Percentiles rank a stretch among this genome's conserved stretches.
phyloP scores from a whole-genome alignment of 2,888 invertebrate genomes.

The Leucophenga maculata region DNA sequence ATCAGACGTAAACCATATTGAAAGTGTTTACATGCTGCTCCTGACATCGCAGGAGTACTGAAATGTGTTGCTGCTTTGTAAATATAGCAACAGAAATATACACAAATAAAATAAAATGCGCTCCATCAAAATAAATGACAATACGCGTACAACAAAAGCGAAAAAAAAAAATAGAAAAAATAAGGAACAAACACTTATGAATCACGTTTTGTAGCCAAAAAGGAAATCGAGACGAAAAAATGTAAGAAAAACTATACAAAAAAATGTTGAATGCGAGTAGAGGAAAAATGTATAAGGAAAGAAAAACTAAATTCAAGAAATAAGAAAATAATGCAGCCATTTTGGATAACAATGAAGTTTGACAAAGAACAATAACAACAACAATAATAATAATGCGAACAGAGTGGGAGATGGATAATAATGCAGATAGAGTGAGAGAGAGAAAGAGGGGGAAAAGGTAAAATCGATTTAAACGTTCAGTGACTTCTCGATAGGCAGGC shows the following conservation, averaged over 20 bases:
- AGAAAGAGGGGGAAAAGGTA: slow-evolving; percentile 45
- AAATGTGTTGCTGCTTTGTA: not conserved
- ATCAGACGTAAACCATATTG: slow-evolving; percentile 62
- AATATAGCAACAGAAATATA: not conserved
- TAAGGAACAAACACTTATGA: slow-evolving; percentile 45
- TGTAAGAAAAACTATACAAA: slow-evolving; percentile 33
- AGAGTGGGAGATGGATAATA: not conserved
- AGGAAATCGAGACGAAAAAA: slow-evolving; percentile 22
- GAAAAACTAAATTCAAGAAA: slow-evolving; percentile 37
- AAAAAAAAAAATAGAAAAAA: slow-evolving; percentile 33
- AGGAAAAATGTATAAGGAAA: slow-evolving; percentile 35
- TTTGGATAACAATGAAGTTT: slow-evolving; percentile 59
- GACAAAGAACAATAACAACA: slow-evolving; percentile 48
- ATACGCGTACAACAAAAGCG: slow-evolving; percentile 37
- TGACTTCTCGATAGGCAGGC: slow-evolving; percentile 40
- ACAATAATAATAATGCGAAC: slow-evolving; percentile 32
- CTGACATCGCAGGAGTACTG: not conserved
- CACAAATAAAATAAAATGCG: slow-evolving; percentile 59
- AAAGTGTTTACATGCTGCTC: slow-evolving; percentile 44
- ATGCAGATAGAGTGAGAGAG: not conserved
- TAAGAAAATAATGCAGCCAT: slow-evolving; percentile 59
- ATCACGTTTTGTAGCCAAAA: slow-evolving; percentile 53
- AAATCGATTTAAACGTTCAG: slow-evolving; percentile 62
- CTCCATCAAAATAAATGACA: slow-evolving; percentile 63
- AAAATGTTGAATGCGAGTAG: slow-evolving; percentile 14